Percentiles rank a stretch among this genome's conserved stretches.
These are phyloP conservation scores for Atethmia centrago DNA, from an alignment of 2,888 invertebrate genomes.

Conservation along the genomic window DNA sequence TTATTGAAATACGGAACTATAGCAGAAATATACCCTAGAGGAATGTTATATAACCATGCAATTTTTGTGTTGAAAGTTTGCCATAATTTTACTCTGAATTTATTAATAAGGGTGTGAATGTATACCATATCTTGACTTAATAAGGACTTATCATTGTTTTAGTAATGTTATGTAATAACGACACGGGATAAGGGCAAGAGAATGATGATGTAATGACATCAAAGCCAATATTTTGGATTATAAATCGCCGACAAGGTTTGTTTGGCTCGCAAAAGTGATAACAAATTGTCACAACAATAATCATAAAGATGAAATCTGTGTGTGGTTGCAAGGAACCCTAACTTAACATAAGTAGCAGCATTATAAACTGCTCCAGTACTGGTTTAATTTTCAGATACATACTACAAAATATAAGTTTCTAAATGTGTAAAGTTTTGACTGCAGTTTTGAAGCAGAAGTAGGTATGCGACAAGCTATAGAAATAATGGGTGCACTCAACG, in stretches of 20 bases:
- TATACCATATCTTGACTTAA: background rate
- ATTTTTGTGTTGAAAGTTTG: background rate
- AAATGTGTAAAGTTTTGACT: constrained; percentile 14
- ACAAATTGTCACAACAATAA: background rate
- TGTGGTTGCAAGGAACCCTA: background rate
- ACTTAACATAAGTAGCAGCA: background rate
- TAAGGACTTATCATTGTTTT: background rate
- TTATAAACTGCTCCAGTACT: background rate
- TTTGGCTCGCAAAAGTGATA: background rate
- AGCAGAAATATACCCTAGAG: background rate
- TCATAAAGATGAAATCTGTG: background rate
- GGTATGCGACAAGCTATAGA: constrained; percentile 4
- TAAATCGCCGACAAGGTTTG: background rate
- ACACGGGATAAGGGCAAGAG: too few relatives aligned
- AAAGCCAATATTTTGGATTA: background rate
- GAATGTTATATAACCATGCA: background rate
- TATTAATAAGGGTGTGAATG: background rate
- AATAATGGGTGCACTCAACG: background rate
- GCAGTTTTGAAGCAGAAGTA: background rate
- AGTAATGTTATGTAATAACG: background rate
- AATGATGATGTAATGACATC: too few relatives aligned
- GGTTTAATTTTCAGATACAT: constrained; percentile 19
- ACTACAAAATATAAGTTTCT: background rate
- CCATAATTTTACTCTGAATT: background rate
- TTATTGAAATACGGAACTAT: background rate